Conservation (phyloP, 2,888 invertebrate species). For the Mystacides longicornis region DNA sequence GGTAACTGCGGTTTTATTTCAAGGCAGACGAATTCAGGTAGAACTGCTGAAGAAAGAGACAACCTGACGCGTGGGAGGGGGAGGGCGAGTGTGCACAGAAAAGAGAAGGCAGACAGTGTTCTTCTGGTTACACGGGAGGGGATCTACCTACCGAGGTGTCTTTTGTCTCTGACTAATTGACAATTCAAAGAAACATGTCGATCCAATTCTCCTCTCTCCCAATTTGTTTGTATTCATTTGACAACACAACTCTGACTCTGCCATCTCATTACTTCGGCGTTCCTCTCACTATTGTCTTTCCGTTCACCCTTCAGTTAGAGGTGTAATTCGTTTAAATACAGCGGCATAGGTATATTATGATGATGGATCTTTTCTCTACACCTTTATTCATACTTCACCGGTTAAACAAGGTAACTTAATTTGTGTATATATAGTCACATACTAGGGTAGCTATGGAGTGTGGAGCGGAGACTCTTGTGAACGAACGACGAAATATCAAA, state of each 20-base stretch:
- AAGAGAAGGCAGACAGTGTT: slow-evolving; percentile 3
- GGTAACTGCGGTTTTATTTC: slow-evolving; percentile 20
- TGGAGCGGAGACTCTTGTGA: no score
- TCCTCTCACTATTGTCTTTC: background rate
- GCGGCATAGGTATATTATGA: no score
- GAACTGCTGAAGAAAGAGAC: slow-evolving; percentile 8
- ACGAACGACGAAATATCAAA: no score
- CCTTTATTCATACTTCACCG: background rate
- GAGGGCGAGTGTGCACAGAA: slow-evolving; percentile 3
- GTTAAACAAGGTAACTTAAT: background rate
- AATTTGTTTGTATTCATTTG: slow-evolving; percentile 27
- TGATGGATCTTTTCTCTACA: background rate
- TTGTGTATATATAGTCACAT: background rate
- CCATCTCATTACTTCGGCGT: slow-evolving; percentile 17
- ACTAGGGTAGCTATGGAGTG: no score
- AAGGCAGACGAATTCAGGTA: slow-evolving; percentile 4
- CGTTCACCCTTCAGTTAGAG: background rate
- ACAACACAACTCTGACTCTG: slow-evolving; percentile 14
- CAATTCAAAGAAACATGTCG: slow-evolving; percentile 27
- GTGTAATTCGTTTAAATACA: no score
- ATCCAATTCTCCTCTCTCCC: slow-evolving; percentile 24
- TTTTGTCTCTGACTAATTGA: slow-evolving; percentile 34
- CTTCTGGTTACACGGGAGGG: slow-evolving; percentile 6
- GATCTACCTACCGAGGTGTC: slow-evolving; percentile 32
- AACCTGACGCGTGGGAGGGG: slow-evolving; percentile 3